These are phyloP conservation scores for human (Homo sapiens) DNA, from an alignment of 2,113 vertebrate genomes.

Conservation along the genomic window GRCh38 chrX:18965001-18965500, in stretches of 20 bases:
- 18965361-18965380: background rate
- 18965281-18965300: background rate
- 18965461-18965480: background rate
- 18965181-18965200: conserved; percentile 11
- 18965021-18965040: background rate
- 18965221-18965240: background rate
- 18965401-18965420: background rate
- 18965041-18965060: background rate
- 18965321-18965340: background rate
- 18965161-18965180: background rate
- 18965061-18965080: background rate
- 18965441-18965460: background rate
- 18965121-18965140: background rate
- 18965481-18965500: background rate
- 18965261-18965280: background rate
- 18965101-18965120: background rate
- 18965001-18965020: background rate
- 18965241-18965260: background rate
- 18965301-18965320: conserved; percentile 7
- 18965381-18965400: background rate
- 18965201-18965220: conserved; percentile 39
- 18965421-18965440: background rate
- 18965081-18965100: background rate
- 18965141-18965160: background rate
- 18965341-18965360: background rate